A percentile compares a stretch with the other conserved stretches of the same genome.
Conservation (phyloP, 2,113 vertebrate species). For the Ceratotherium simum region DNA sequence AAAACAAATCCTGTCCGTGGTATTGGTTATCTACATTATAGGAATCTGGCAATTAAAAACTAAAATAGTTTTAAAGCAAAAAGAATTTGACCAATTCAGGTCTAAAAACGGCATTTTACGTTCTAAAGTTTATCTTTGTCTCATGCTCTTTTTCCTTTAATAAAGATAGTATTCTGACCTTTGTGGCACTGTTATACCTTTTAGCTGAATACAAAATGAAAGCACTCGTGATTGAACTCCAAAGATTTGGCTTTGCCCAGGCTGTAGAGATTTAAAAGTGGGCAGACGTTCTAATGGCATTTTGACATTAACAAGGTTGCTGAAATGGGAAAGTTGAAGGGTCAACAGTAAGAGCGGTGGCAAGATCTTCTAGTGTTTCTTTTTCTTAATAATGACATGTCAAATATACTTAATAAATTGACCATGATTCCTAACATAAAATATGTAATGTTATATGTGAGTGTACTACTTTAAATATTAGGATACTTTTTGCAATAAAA, state of each 20-base stretch:
- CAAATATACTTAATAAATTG: conserved; percentile 86
- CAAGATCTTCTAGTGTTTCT: conserved; percentile 82
- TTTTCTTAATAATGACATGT: conserved; percentile 86
- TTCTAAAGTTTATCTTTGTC: conserved; percentile 67
- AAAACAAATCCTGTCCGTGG: background rate
- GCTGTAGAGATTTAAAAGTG: conserved; percentile 69
- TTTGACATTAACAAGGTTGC: conserved; percentile 83
- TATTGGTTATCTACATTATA: background rate
- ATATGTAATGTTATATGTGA: conserved; percentile 63
- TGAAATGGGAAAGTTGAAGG: conserved; percentile 82
- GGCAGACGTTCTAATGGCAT: conserved; percentile 60
- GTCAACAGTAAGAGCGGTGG: conserved; percentile 78
- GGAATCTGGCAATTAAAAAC: background rate
- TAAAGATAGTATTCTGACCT: conserved; percentile 78
- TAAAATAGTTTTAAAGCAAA: conserved; percentile 61
- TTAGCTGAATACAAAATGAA: conserved; percentile 74
- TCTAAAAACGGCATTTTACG: conserved; percentile 54
- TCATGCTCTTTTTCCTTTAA: conserved; percentile 64
- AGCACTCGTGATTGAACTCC: conserved; percentile 66
- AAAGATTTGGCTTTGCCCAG: conserved; percentile 60
- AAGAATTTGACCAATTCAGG: conserved; percentile 11
- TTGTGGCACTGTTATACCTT: conserved; percentile 76
- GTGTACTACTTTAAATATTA: background rate
- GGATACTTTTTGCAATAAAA: conserved; percentile 48
- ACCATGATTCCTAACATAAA: conserved; percentile 81